These are phyloP conservation scores for Epinephelus moara DNA, from an alignment of 2,113 vertebrate species.

Conservation along the genomic window DNA sequence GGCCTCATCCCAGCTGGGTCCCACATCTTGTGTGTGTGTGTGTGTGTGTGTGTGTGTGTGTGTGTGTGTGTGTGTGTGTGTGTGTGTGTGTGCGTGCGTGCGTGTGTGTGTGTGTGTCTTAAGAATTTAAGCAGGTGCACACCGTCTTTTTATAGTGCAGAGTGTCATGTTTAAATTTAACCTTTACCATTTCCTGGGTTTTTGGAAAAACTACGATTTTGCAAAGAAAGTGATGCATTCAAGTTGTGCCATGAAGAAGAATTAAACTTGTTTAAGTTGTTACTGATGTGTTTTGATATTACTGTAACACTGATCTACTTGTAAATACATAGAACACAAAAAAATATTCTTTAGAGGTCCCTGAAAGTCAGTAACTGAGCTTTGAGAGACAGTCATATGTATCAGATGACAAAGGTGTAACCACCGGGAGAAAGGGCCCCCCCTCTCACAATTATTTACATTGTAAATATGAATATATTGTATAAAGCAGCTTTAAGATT, in stretches of 20 bases:
- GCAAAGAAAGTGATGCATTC: slow-evolving; percentile 7
- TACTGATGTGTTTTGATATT: background rate
- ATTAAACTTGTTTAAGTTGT: slow-evolving; percentile 3
- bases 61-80: slow-evolving; percentile 19
- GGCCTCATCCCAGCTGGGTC: slow-evolving; percentile 60
- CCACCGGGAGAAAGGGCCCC: too few relatives aligned
- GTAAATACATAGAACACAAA: background rate
- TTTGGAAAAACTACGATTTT: slow-evolving; percentile 45
- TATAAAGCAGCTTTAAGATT: background rate
- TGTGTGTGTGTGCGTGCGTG: background rate
- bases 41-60: slow-evolving; percentile 8
- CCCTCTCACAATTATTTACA: too few relatives aligned
- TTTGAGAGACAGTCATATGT: background rate
- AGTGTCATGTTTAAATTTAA: slow-evolving; percentile 72
- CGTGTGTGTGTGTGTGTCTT: slow-evolving; percentile 31
- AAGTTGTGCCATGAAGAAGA: background rate
- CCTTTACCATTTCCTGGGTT: slow-evolving; percentile 56
- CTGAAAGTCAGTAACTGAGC: background rate
- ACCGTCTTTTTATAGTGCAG: slow-evolving; percentile 54
- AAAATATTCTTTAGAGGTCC: background rate
- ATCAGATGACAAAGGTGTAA: background rate
- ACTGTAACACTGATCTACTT: background rate
- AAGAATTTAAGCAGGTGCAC: slow-evolving; percentile 55
- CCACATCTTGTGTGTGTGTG: slow-evolving; percentile 36
- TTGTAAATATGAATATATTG: background rate